These are phyloP conservation scores for Phasia obesa DNA, from an alignment of 2,888 invertebrate species.

Conservation along the genomic window DNA sequence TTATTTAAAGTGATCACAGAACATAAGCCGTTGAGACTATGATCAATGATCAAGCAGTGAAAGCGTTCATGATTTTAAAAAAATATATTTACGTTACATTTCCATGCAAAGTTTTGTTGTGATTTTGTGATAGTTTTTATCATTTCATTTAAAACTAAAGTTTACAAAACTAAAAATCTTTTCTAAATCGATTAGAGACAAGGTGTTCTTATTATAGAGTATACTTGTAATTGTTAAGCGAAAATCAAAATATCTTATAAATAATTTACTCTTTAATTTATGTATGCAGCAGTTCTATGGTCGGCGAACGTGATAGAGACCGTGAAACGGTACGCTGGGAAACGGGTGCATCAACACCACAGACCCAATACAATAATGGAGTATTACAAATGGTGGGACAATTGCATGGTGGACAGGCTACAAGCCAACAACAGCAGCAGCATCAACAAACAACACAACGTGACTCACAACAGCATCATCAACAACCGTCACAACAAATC, in stretches of 20 bases:
- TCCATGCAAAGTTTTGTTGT: no score
- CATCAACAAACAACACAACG: slow-evolving; percentile 74
- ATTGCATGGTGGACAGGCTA: slow-evolving; percentile 82
- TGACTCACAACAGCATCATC: slow-evolving; percentile 70
- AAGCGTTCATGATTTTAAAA: no score
- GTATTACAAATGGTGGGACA: slow-evolving; percentile 83
- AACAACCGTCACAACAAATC: slow-evolving; percentile 74
- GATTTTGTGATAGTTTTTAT: no score
- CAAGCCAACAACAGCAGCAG: slow-evolving; percentile 80
- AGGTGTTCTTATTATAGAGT: no score
- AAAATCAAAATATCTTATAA: neutral
- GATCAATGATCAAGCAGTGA: no score
- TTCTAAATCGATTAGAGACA: no score
- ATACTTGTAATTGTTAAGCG: no score
- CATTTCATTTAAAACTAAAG: no score
- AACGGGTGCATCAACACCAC: slow-evolving; percentile 84
- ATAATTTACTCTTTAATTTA: neutral
- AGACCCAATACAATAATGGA: slow-evolving; percentile 83
- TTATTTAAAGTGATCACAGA: no score
- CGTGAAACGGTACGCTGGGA: slow-evolving; percentile 84
- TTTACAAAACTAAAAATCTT: no score
- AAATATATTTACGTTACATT: no score
- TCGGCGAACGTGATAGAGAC: slow-evolving; percentile 83
- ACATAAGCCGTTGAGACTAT: no score
- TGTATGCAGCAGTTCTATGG: slow-evolving; percentile 81